Evolutionary conservation across 2,797 vertebrate genomes (phyloP).

Genomic region (Urophycis tenuis): DNA sequence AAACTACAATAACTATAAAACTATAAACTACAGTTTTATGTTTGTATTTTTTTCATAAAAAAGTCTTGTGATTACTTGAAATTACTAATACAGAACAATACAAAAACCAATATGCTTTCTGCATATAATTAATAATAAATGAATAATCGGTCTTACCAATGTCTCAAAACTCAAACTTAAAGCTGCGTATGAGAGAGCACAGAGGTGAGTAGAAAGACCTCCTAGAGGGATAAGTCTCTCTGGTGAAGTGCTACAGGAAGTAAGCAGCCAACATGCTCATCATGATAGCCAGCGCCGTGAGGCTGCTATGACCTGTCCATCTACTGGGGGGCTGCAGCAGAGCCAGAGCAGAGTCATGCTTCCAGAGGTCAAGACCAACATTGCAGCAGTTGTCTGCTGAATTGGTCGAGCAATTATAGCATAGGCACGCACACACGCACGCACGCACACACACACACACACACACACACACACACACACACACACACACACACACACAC

Average conservation of each 20-base stretch:
- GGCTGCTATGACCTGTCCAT: constrained; percentile 75
- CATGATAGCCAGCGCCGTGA: constrained; percentile 81
- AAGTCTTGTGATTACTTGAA: too few relatives aligned
- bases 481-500: neutral
- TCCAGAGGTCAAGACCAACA: constrained; percentile 77
- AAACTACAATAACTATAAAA: too few relatives aligned
- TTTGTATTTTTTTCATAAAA: too few relatives aligned
- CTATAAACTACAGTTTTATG: too few relatives aligned
- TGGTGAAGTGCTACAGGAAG: constrained; percentile 15
- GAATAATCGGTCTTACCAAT: too few relatives aligned
- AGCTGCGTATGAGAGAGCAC: neutral
- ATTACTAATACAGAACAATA: too few relatives aligned
- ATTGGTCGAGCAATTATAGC: neutral
- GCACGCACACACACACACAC: too few relatives aligned
- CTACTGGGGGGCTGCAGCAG: constrained; percentile 30
- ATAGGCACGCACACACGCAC: too few relatives aligned
- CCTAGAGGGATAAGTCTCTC: neutral
- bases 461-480: too few relatives aligned
- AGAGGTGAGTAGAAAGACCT: neutral
- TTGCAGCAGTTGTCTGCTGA: constrained; percentile 77
- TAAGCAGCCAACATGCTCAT: constrained; percentile 81
- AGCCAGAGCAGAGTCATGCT: constrained; percentile 1
- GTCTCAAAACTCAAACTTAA: neutral
- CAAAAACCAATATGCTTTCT: too few relatives aligned
- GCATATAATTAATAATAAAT: too few relatives aligned